Base-by-base conservation (phyloP, 64 coral and sea anemone species). In the Actinia equina region DNA sequence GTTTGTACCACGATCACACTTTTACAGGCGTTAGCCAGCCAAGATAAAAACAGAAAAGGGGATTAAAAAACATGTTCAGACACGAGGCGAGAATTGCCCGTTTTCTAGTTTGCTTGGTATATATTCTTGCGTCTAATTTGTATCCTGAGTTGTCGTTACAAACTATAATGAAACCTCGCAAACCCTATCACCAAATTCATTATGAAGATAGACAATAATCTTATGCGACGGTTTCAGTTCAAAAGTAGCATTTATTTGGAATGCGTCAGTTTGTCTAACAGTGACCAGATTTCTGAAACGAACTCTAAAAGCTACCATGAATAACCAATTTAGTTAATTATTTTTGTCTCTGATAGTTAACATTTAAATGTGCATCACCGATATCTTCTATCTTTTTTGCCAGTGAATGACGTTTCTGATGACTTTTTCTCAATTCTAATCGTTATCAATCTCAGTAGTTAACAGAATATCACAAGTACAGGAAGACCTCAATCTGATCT, bases 1-100 rank as follows among this genome's bases (percentile, higher is more conserved):
- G 44, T 81, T 81, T 52, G 78, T 81, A 51, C 78, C 42, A 81
- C 44, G 78, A 74, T 74, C 26, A 74, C 69, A 74, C 69, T 74
- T 74, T 74, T 74, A 41, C 5, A 41, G 69, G 69, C 69, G 69
- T 74, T 74, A 74, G 23, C 26, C 69, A 26, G 25, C 25, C 26
- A 41, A 74, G 69, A 74, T 74, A 74, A 74, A 41, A 74, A 74
- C n/a, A 26, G 69, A 74, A 74, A 65, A 74, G 3, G 26, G 20
- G 69, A 74, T 74, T 74, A 74, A 15, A 4, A 74, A 74, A 41
- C 69, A 71, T 3, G 69, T 41, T 74, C 22, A 41, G 69, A 7
- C 69, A 74, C n/a, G 27, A 74, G 69, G 69, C 25, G 69, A 26
- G 69, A 74, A 74, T 30, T 74, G 69, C 26, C 69, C 69, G 69